phyloP scores from a whole-genome alignment of 2,113 vertebrate species.

The Rousettus leschenaultii region DNA sequence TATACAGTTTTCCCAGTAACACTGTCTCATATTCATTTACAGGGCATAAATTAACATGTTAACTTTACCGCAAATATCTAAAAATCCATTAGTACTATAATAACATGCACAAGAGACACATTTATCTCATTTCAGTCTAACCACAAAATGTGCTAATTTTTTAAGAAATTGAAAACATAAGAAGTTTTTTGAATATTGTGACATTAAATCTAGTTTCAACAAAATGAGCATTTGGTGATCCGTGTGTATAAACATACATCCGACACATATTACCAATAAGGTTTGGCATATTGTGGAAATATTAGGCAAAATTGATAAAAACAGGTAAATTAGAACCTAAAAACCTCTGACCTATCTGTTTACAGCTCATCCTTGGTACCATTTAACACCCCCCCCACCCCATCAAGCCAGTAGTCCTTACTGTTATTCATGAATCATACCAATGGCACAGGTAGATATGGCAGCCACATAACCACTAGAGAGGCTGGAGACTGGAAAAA shows the following conservation, averaged over 20 bases:
- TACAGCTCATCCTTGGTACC: neutral
- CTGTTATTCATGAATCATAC: neutral
- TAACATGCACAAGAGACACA: neutral
- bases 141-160: constrained; percentile 38
- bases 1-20: constrained; percentile 27
- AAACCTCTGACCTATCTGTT: neutral
- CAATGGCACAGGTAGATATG: neutral
- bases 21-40: constrained; percentile 58
- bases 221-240: neutral
- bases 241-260: neutral
- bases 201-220: constrained; percentile 21
- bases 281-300: neutral
- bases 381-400: neutral
- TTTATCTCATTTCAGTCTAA: constrained; percentile 3
- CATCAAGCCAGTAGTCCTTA: neutral
- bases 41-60: constrained; percentile 67
- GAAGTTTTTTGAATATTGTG: constrained; percentile 45
- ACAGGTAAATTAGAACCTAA: neutral
- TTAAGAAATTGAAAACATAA: neutral
- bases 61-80: constrained; percentile 39
- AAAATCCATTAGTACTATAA: constrained; percentile 37
- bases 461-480: neutral
- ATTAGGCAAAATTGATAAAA: neutral
- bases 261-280: neutral
- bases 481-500: neutral